Conservation (phyloP, 2,113 vertebrate species). For the Mobula birostris region DNA sequence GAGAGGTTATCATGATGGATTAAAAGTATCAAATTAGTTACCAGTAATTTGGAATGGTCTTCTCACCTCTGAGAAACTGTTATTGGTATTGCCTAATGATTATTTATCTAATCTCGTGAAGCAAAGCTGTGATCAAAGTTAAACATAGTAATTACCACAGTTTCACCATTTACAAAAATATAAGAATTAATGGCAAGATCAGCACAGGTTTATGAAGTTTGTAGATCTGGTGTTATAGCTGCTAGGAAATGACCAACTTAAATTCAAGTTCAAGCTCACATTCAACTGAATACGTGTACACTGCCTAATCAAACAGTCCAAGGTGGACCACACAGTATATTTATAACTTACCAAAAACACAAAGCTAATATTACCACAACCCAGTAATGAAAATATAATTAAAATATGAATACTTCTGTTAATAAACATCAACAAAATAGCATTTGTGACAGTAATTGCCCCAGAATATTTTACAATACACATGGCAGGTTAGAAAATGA, state of each 20-base stretch:
- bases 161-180: not conserved
- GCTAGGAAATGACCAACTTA: not conserved
- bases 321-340: too few relatives aligned
- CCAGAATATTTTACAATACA: not conserved
- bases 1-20: not conserved
- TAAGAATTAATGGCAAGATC: not conserved
- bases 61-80: not conserved
- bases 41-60: not conserved
- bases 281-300: too few relatives aligned
- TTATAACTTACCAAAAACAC: too few relatives aligned
- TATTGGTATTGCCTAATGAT: not conserved
- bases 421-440: not conserved
- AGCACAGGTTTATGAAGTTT: not conserved
- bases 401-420: too few relatives aligned
- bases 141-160: not conserved
- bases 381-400: too few relatives aligned
- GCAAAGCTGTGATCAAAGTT: not conserved
- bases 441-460: not conserved
- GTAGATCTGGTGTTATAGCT: not conserved
- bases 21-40: not conserved
- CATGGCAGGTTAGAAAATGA: not conserved
- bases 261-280: too few relatives aligned
- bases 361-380: too few relatives aligned
- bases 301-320: too few relatives aligned
- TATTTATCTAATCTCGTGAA: not conserved